These are phyloP conservation scores for Tuberolachnus salignus DNA, from an alignment of 2,888 invertebrate genomes.

Conservation along the genomic window DNA sequence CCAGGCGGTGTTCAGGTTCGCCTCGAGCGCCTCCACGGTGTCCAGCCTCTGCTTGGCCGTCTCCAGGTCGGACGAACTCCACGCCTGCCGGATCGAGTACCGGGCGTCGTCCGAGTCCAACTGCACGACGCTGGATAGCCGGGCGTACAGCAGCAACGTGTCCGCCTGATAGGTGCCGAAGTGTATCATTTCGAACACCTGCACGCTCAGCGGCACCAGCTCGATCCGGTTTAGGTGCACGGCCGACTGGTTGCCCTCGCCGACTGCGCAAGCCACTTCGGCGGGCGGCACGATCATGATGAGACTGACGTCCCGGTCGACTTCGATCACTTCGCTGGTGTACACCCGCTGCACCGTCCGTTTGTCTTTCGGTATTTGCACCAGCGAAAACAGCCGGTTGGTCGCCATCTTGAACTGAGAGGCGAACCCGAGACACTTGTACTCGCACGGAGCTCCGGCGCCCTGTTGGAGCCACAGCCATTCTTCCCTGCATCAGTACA, in stretches of 20 bases:
- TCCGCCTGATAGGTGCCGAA: slow-evolving; percentile 90
- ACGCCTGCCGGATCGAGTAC: slow-evolving; percentile 87
- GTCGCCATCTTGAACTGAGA: slow-evolving; percentile 50
- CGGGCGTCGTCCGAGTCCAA: slow-evolving; percentile 89
- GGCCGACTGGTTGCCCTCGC: slow-evolving; percentile 79
- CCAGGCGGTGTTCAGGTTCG: slow-evolving; percentile 87
- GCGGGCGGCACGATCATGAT: slow-evolving; percentile 90
- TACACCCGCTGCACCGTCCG: slow-evolving; percentile 70
- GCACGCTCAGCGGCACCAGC: slow-evolving; percentile 86
- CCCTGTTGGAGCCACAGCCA: slow-evolving; percentile 83
- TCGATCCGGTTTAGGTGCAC: slow-evolving; percentile 83
- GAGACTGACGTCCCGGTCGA: slow-evolving; percentile 88
- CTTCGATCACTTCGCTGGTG: slow-evolving; percentile 91
- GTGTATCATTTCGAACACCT: slow-evolving; percentile 94
- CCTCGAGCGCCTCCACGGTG: slow-evolving; percentile 83
- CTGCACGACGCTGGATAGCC: slow-evolving; percentile 91
- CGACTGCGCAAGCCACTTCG: slow-evolving; percentile 87
- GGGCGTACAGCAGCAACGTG: slow-evolving; percentile 88
- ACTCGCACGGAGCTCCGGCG: not conserved
- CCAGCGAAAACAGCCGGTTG: slow-evolving; percentile 27
- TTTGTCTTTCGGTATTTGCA: slow-evolving; percentile 47
- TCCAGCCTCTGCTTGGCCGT: slow-evolving; percentile 83
- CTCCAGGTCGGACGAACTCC: slow-evolving; percentile 85
- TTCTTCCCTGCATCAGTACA: slow-evolving; percentile 78
- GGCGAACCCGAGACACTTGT: slow-evolving; percentile 23